Conservation (phyloP, 1,140 invertebrate genomes). For the Drosophila ironensis region DNA sequence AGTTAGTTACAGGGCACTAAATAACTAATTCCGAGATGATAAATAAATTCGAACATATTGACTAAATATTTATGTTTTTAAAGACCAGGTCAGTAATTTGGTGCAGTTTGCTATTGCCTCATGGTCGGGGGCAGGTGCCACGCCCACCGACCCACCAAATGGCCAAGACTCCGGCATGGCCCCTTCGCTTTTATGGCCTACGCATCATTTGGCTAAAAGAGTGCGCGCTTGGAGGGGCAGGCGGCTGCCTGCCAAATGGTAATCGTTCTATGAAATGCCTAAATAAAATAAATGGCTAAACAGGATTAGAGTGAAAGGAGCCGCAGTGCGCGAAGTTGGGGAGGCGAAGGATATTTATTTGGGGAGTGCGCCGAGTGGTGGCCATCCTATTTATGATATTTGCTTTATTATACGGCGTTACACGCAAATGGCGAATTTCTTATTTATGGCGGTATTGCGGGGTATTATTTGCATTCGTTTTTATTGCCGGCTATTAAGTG, state of each 20-base stretch:
- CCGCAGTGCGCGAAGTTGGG: background rate
- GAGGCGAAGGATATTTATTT: conserved; percentile 19
- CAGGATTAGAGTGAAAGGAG: conserved; percentile 72
- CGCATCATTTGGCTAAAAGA: conserved; percentile 72
- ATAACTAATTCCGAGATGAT: too few relatives aligned
- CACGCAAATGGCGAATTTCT: conserved; percentile 32
- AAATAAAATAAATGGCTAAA: conserved; percentile 80
- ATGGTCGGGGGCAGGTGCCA: conserved; percentile 10
- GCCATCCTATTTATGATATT: conserved; percentile 29
- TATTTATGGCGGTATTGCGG: conserved; percentile 12
- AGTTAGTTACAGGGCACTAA: too few relatives aligned
- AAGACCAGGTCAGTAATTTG: too few relatives aligned
- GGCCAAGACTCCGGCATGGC: conserved; percentile 45
- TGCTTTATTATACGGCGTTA: conserved; percentile 14
- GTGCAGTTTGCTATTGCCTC: too few relatives aligned
- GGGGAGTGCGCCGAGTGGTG: background rate
- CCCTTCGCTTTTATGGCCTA: conserved; percentile 62
- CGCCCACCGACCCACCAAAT: conserved; percentile 44
- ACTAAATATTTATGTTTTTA: background rate
- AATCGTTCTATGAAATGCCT: conserved; percentile 66
- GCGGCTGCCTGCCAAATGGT: conserved; percentile 14
- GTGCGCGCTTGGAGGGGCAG: conserved; percentile 18
- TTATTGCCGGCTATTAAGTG: conserved; percentile 11
- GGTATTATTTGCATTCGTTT: conserved; percentile 2
- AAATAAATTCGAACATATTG: too few relatives aligned